Evolutionary conservation across 1,140 invertebrate species (phyloP).

Genomic region (Procambarus clarkii): DNA sequence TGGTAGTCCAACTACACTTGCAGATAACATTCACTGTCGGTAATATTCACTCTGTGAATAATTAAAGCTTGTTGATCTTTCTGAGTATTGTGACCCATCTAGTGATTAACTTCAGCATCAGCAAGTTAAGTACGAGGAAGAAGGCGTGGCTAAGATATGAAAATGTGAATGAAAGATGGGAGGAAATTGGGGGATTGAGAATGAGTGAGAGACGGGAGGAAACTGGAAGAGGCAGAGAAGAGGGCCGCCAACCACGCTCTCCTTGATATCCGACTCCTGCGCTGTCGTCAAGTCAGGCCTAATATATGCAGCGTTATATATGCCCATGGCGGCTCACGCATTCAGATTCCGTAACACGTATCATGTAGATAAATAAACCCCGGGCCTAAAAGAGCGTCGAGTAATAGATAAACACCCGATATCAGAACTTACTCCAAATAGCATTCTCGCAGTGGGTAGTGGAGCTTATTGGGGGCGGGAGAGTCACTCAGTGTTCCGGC

Average conservation of each 20-base stretch:
- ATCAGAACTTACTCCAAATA: not conserved
- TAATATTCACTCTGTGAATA: no score
- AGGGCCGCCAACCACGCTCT: not conserved
- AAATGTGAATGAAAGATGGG: not conserved
- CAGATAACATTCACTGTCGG: no score
- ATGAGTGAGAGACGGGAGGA: not conserved
- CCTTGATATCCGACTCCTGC: not conserved
- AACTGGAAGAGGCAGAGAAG: not conserved
- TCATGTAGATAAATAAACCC: conserved; percentile 1
- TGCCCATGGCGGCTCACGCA: not conserved
- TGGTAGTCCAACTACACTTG: no score
- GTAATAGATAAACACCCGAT: conserved; percentile 1
- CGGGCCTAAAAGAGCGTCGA: not conserved
- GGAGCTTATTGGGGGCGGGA: not conserved
- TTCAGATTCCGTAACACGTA: conserved; percentile 4
- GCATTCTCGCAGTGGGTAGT: not conserved
- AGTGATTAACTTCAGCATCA: no score
- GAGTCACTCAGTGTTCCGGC: not conserved
- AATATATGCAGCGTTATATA: conserved; percentile 3
- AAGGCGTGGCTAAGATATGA: not conserved
- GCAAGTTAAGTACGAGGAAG: no score
- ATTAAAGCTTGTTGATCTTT: no score
- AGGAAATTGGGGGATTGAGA: not conserved
- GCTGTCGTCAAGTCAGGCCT: not conserved
- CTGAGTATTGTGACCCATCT: no score